Percentiles rank a stretch among this genome's conserved stretches.
Conservation (phyloP, 2,113 vertebrate genomes). For the Hippocampus barbouri region DNA sequence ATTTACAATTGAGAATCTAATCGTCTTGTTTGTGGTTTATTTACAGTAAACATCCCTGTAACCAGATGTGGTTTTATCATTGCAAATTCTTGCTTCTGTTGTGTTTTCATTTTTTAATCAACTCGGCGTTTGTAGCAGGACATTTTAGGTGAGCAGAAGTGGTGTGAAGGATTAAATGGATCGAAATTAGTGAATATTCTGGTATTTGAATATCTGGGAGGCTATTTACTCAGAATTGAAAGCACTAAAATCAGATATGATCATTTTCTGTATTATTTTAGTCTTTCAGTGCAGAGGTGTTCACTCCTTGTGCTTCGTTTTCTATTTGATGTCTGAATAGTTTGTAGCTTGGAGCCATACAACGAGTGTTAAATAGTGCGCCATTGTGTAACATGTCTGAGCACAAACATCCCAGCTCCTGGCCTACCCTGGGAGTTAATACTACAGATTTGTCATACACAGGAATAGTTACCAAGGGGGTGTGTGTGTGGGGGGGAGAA, state of each 20-base stretch:
- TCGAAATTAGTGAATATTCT: too few relatives aligned
- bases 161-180: too few relatives aligned
- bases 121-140: too few relatives aligned
- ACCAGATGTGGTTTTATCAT: too few relatives aligned
- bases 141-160: too few relatives aligned
- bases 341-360: conserved; percentile 64
- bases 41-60: too few relatives aligned
- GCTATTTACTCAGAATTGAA: too few relatives aligned
- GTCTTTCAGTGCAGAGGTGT: conserved; percentile 40
- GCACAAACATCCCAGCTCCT: conserved; percentile 65
- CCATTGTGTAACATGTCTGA: conserved; percentile 70
- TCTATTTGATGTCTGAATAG: conserved; percentile 66
- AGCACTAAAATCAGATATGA: neutral
- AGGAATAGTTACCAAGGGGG: conserved; percentile 50
- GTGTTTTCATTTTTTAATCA: too few relatives aligned
- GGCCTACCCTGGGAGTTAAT: conserved; percentile 69
- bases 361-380: conserved; percentile 68
- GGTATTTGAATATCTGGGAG: too few relatives aligned
- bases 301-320: conserved; percentile 36
- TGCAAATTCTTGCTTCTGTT: too few relatives aligned
- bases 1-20: too few relatives aligned
- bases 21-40: too few relatives aligned
- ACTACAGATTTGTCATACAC: conserved; percentile 71
- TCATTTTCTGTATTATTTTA: conserved; percentile 20
- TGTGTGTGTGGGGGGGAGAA: conserved; percentile 15